Conservation (phyloP, 1,140 invertebrate species). For the Sinella curviseta region DNA sequence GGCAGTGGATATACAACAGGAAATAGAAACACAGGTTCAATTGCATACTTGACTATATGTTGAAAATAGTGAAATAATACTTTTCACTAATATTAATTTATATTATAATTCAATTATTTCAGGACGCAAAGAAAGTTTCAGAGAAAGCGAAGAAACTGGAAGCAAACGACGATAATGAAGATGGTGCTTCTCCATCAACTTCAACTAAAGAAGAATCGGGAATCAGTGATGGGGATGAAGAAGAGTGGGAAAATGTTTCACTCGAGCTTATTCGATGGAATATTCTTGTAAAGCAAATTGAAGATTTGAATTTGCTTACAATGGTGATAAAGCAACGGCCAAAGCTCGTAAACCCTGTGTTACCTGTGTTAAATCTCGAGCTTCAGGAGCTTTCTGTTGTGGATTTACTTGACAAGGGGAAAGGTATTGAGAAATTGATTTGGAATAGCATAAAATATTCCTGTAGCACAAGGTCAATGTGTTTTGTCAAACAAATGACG, state of each 20-base stretch:
- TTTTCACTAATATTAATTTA: no score
- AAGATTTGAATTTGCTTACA: constrained; percentile 79
- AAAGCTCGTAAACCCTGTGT: constrained; percentile 57
- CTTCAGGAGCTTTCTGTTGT: constrained; percentile 70
- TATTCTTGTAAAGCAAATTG: constrained; percentile 79
- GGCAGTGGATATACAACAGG: constrained; percentile 57
- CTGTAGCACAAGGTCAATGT: no score
- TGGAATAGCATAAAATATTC: constrained; percentile 5
- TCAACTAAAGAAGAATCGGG: background rate
- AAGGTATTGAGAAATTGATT: constrained; percentile 65
- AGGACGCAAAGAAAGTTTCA: background rate
- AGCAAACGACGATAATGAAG: background rate
- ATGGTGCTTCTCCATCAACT: background rate
- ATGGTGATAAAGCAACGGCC: constrained; percentile 62
- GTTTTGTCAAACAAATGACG: no score
- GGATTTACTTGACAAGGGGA: constrained; percentile 73
- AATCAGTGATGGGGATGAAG: constrained; percentile 42
- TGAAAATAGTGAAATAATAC: no score
- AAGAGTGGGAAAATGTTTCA: constrained; percentile 79
- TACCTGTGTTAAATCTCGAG: constrained; percentile 58
- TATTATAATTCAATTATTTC: no score
- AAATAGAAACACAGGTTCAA: constrained; percentile 54
- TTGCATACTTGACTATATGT: no score
- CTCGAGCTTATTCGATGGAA: constrained; percentile 83
- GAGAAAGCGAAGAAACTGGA: background rate